A percentile compares a stretch with the other conserved stretches of the same genome.
Conservation (phyloP, 2,888 invertebrate species). For the Tridacna crocea region DNA sequence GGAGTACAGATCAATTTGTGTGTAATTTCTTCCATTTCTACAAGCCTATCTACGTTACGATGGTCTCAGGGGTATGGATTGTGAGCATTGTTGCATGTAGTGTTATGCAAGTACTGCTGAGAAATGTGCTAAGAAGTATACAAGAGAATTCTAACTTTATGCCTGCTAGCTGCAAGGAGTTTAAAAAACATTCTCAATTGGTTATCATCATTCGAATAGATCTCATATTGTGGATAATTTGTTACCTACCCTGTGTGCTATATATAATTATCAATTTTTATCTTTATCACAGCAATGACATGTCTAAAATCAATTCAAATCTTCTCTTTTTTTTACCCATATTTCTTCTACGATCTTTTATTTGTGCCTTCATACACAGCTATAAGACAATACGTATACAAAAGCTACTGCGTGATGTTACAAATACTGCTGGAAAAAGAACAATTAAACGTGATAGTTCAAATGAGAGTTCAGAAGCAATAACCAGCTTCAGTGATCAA, state of each 20-base stretch:
- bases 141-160: slow-evolving; percentile 47
- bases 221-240: slow-evolving; percentile 62
- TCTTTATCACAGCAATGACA: slow-evolving; percentile 45
- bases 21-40: slow-evolving; percentile 70
- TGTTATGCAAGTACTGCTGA: slow-evolving; percentile 57
- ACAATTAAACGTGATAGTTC: neutral
- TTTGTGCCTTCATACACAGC: slow-evolving; percentile 70
- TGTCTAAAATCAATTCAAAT: slow-evolving; percentile 44
- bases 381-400: slow-evolving; percentile 67
- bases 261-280: slow-evolving; percentile 66
- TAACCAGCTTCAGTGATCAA: slow-evolving; percentile 2
- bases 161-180: slow-evolving; percentile 61
- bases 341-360: slow-evolving; percentile 71
- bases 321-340: slow-evolving; percentile 70
- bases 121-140: slow-evolving; percentile 32
- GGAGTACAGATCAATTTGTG: slow-evolving; percentile 59
- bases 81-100: slow-evolving; percentile 57
- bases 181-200: slow-evolving; percentile 64
- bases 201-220: slow-evolving; percentile 67
- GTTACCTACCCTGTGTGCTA: slow-evolving; percentile 70
- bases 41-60: slow-evolving; percentile 63
- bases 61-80: slow-evolving; percentile 62
- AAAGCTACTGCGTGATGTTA: slow-evolving; percentile 52
- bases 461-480: slow-evolving; percentile 6
- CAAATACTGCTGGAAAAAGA: neutral